phyloP scores from a whole-genome alignment of 2,888 invertebrate species.

The Dolichomitus sp. region DNA sequence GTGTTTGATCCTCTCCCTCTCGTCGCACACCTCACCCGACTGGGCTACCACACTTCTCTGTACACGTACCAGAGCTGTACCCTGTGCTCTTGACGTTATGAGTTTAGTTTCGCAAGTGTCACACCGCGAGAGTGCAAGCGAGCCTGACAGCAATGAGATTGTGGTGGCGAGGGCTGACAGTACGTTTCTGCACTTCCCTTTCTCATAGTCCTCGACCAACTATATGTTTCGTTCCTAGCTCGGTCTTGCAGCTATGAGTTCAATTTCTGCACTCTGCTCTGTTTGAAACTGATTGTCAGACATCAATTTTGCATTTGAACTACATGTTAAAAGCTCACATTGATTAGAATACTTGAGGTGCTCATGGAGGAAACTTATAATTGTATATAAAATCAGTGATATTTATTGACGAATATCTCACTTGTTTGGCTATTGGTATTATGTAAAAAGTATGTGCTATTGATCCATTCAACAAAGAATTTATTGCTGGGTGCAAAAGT shows the following conservation, averaged over 20 bases:
- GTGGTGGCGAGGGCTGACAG: slow-evolving; percentile 40
- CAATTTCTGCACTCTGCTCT: no score
- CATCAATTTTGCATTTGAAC: no score
- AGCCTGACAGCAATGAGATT: slow-evolving; percentile 69
- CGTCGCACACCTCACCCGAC: slow-evolving; percentile 4
- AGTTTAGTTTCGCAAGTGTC: slow-evolving; percentile 66
- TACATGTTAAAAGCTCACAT: background rate
- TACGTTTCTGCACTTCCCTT: background rate
- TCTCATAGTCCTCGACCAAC: background rate
- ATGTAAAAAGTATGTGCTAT: no score
- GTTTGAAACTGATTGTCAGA: no score
- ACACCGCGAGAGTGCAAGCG: slow-evolving; percentile 51
- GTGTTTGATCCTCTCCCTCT: slow-evolving; percentile 50
- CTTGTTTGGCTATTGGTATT: no score
- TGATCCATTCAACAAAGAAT: no score
- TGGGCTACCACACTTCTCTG: background rate
- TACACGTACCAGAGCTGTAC: background rate
- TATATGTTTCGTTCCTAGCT: background rate
- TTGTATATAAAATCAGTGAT: no score
- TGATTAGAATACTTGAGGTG: background rate
- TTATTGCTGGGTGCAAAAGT: no score
- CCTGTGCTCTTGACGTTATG: slow-evolving; percentile 52
- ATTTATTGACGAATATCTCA: no score
- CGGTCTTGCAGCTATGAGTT: background rate
- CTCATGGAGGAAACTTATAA: background rate